Evolutionary conservation across 2,113 vertebrate species (phyloP).

Genomic region (Pseudopodoces humilis): DNA sequence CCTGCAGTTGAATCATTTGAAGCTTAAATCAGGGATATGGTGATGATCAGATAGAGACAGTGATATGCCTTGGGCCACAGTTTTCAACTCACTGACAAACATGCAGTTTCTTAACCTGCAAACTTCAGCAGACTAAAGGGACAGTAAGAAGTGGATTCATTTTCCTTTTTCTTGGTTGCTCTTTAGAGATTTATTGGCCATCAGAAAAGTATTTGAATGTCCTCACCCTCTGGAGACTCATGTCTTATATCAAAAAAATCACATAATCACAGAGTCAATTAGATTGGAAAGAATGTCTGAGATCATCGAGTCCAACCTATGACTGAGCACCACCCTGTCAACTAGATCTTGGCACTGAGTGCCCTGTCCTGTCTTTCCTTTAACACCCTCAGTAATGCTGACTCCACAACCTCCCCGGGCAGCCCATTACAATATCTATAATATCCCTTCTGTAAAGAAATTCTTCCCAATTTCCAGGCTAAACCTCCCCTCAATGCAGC

Average conservation of each 20-base stretch:
- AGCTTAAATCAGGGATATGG: not conserved
- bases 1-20: not conserved
- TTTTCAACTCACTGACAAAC: not conserved
- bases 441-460: not conserved
- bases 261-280: not conserved
- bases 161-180: not conserved
- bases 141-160: not conserved
- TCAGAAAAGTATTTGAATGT: not conserved
- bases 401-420: not conserved
- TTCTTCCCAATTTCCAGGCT: not conserved
- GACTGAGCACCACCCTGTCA: not conserved
- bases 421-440: not conserved
- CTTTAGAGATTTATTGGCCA: not conserved
- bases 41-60: not conserved
- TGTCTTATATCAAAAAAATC: not conserved
- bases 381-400: no score
- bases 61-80: not conserved
- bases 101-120: not conserved
- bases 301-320: not conserved
- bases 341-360: no score
- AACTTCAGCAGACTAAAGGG: not conserved
- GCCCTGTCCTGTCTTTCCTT: not conserved
- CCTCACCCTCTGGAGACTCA: not conserved
- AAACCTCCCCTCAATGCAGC: not conserved
- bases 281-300: not conserved